Evolutionary conservation across 1,140 invertebrate genomes (phyloP).

Genomic region (Chymomyza costata): DNA sequence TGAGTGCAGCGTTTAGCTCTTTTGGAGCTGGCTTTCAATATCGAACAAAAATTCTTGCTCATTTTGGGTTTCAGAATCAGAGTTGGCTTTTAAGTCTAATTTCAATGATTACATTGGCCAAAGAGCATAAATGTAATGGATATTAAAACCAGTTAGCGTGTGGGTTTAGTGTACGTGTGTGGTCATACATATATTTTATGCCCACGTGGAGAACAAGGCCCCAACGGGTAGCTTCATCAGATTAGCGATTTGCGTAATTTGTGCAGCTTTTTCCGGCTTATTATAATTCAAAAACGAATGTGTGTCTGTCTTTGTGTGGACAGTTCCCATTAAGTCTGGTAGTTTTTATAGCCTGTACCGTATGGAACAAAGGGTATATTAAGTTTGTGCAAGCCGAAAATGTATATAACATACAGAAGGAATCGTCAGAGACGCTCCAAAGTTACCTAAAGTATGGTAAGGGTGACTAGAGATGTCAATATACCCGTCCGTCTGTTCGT

Average conservation of each 20-base stretch:
- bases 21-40: conserved; percentile 60
- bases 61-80: conserved; percentile 17
- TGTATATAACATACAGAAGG: too few relatives aligned
- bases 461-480: too few relatives aligned
- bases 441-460: too few relatives aligned
- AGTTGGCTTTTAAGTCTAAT: conserved; percentile 64
- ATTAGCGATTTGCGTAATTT: conserved; percentile 69
- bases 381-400: too few relatives aligned
- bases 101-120: conserved; percentile 71
- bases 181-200: conserved; percentile 62
- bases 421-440: too few relatives aligned
- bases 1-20: too few relatives aligned
- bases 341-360: too few relatives aligned
- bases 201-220: conserved; percentile 15
- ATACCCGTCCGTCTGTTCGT: conserved; percentile 54
- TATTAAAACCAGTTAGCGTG: conserved; percentile 64
- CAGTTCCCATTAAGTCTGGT: conserved; percentile 43
- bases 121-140: conserved; percentile 71
- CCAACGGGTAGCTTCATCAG: conserved; percentile 13
- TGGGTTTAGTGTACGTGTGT: conserved; percentile 48
- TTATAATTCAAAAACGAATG: conserved; percentile 70
- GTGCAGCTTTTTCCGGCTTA: conserved; percentile 63
- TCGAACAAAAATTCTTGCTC: conserved; percentile 59
- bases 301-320: conserved; percentile 18
- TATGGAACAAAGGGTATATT: too few relatives aligned